These are phyloP conservation scores for Asteroscopus sphinx DNA, from an alignment of 2,888 invertebrate species.

Conservation along the genomic window DNA sequence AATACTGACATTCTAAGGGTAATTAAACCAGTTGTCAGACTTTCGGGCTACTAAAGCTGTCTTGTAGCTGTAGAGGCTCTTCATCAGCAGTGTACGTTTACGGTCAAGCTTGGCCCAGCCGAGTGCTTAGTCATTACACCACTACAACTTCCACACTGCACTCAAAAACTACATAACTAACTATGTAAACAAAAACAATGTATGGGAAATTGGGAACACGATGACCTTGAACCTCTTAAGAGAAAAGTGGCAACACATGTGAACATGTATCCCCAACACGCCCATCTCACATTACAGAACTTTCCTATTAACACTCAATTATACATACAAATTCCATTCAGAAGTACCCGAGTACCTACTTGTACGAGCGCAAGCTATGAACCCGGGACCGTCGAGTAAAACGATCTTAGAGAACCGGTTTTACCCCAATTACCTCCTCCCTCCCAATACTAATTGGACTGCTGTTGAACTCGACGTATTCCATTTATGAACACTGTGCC, in stretches of 20 bases:
- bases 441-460: slow-evolving; percentile 73
- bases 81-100: no score
- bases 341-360: slow-evolving; percentile 30
- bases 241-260: slow-evolving; percentile 31
- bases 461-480: slow-evolving; percentile 45
- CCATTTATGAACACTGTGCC: slow-evolving; percentile 38
- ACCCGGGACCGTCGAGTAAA: slow-evolving; percentile 44
- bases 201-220: slow-evolving; percentile 1
- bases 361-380: slow-evolving; percentile 32
- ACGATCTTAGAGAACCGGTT: slow-evolving; percentile 69
- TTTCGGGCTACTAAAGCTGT: no score
- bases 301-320: slow-evolving; percentile 57
- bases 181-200: slow-evolving; percentile 2
- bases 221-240: slow-evolving; percentile 19
- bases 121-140: no score
- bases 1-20: no score
- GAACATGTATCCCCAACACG: slow-evolving; percentile 30
- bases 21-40: no score
- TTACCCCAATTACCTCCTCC: slow-evolving; percentile 75
- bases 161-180: not conserved
- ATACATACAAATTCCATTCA: slow-evolving; percentile 54
- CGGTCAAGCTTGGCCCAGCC: no score
- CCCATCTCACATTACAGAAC: slow-evolving; percentile 47
- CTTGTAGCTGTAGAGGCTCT: no score
- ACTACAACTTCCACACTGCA: not conserved